These are phyloP conservation scores for Neostethus bicornis DNA, from an alignment of 2,797 vertebrate species.

Conservation along the genomic window DNA sequence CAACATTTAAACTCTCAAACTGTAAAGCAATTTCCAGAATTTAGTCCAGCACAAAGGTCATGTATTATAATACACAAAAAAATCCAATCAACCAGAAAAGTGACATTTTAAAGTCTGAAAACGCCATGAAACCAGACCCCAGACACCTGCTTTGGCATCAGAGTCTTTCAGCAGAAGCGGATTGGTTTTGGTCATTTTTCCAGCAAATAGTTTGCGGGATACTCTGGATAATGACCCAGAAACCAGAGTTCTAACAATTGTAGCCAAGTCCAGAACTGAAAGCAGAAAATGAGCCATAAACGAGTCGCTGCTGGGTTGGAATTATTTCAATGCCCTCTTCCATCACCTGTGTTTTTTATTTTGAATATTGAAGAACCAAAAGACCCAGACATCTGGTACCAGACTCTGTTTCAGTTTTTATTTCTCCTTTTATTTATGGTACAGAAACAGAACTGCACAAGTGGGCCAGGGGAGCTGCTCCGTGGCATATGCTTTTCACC, in stretches of 20 bases:
- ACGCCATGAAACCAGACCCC: slow-evolving; percentile 57
- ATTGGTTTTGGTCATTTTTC: slow-evolving; percentile 44
- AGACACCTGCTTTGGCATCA: slow-evolving; percentile 73
- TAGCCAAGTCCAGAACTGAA: slow-evolving; percentile 34
- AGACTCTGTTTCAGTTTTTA: slow-evolving; percentile 31
- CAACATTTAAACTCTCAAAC: slow-evolving; percentile 35
- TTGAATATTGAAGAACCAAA: slow-evolving; percentile 34
- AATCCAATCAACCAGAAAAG: slow-evolving; percentile 61
- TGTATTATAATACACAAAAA: too few species aligned
- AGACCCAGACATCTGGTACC: slow-evolving; percentile 60
- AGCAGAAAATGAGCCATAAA: slow-evolving; percentile 16
- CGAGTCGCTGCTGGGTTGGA: slow-evolving; percentile 28
- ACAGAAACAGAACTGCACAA: slow-evolving; percentile 68
- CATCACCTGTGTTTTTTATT: slow-evolving; percentile 59
- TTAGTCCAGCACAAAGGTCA: slow-evolving; percentile 61
- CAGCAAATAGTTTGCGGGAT: slow-evolving; percentile 47
- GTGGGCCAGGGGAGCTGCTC: slow-evolving; percentile 58
- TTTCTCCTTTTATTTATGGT: slow-evolving; percentile 68
- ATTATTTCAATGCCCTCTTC: slow-evolving; percentile 39
- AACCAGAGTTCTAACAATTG: slow-evolving; percentile 51
- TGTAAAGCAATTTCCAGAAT: slow-evolving; percentile 40
- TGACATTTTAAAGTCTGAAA: slow-evolving; percentile 50
- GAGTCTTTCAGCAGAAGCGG: neutral
- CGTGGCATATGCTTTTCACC: slow-evolving; percentile 50
- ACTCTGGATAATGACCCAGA: slow-evolving; percentile 57